These are phyloP conservation scores for Drosophila tani DNA, from an alignment of 1,140 invertebrate species.

Conservation along the genomic window DNA sequence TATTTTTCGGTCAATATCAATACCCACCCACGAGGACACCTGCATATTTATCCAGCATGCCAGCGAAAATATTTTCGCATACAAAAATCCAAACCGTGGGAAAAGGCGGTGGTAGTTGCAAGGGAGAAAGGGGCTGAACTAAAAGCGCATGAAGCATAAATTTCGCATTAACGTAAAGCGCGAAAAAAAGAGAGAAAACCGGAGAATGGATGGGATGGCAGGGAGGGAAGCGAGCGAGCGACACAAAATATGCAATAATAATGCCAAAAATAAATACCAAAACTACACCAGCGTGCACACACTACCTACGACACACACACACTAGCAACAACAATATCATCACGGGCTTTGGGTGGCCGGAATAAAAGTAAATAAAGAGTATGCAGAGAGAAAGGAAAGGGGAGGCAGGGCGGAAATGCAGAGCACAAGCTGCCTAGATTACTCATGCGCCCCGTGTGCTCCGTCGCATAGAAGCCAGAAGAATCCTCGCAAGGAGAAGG, in stretches of 20 bases:
- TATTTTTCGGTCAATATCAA: slow-evolving; percentile 68
- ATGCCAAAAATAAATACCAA: slow-evolving; percentile 63
- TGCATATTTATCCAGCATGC: slow-evolving; percentile 42
- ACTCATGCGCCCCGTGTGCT: slow-evolving; percentile 51
- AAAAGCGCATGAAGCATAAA: slow-evolving; percentile 75
- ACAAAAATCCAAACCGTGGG: slow-evolving; percentile 31
- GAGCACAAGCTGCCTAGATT: slow-evolving; percentile 57
- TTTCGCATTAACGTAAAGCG: slow-evolving; percentile 74
- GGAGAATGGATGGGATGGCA: not conserved
- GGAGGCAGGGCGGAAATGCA: slow-evolving; percentile 26
- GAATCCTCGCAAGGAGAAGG: slow-evolving; percentile 5
- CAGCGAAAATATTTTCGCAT: slow-evolving; percentile 52
- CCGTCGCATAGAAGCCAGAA: slow-evolving; percentile 9
- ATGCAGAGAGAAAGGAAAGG: slow-evolving; percentile 4
- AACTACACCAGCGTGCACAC: slow-evolving; percentile 19
- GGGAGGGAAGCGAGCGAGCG: slow-evolving; percentile 6
- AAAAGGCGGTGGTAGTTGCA: no score
- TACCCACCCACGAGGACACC: slow-evolving; percentile 26
- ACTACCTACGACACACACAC: slow-evolving; percentile 8
- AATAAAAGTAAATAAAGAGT: slow-evolving; percentile 42
- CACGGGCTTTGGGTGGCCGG: slow-evolving; percentile 13
- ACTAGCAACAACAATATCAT: slow-evolving; percentile 23
- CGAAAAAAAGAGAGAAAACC: slow-evolving; percentile 36
- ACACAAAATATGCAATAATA: slow-evolving; percentile 65
- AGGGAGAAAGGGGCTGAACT: slow-evolving; percentile 16